Evolutionary conservation across 37 sponge, comb jelly and placozoan genomes (phyloP).

Genomic region (Ianthella basta): DNA sequence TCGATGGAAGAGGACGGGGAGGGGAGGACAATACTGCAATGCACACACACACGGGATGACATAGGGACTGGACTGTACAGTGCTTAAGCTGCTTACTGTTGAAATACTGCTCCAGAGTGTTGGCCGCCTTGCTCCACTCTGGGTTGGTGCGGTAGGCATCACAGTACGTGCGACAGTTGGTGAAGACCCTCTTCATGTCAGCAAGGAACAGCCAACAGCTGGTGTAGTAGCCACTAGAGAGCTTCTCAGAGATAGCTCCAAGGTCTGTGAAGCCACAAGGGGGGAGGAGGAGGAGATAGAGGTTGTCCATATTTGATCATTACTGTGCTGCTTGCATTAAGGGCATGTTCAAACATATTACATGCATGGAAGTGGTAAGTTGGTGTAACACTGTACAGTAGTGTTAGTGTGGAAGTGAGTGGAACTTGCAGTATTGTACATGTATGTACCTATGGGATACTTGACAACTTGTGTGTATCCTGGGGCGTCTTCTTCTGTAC

Average conservation of each 20-base stretch:
- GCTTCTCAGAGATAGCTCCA: conserved; percentile 73
- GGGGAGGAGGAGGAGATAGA: background rate
- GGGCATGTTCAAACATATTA: too few species aligned
- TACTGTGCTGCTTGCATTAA: too few species aligned
- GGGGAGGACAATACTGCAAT: background rate
- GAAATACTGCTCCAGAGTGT: conserved; percentile 82
- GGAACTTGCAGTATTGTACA: too few species aligned
- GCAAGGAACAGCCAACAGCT: conserved; percentile 80
- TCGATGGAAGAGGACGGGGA: too few species aligned
- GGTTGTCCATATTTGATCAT: background rate
- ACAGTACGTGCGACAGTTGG: conserved; percentile 81
- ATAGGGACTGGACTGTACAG: too few species aligned
- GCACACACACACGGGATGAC: too few species aligned
- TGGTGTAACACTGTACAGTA: too few species aligned
- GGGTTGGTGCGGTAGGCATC: conserved; percentile 66
- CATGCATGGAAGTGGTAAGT: too few species aligned
- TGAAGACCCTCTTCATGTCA: conserved; percentile 87
- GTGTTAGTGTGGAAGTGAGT: too few species aligned
- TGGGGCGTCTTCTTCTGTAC: conserved; percentile 80
- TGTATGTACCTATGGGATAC: conserved; percentile 88
- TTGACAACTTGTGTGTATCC: conserved; percentile 84
- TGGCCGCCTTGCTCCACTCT: conserved; percentile 82
- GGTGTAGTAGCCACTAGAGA: conserved; percentile 79
- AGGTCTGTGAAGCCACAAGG: too few species aligned
- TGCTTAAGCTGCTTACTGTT: too few species aligned